Evolutionary conservation across 1,140 invertebrate genomes (phyloP), one percentile per base, ranked within the genome.

Genomic region (Saccostrea glomerata): DNA sequence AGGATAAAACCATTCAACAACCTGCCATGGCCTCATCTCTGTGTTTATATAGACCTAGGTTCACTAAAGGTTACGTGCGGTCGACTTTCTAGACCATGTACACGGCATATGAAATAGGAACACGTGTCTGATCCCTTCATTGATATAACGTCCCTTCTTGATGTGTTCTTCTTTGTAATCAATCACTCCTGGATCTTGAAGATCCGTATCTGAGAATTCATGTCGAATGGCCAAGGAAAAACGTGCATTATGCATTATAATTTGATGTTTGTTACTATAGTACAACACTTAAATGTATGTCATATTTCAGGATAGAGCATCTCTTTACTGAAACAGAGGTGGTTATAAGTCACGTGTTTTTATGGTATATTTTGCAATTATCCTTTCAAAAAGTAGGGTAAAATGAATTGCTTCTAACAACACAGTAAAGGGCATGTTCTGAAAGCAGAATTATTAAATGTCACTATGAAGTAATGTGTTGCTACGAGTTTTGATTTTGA

Each of bases 11-110:
- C 70, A 77, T 77, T 36, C 23, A 77, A 77, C 25, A 30, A 77
- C 70, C 70, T 77, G 15, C 11, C 25, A 77, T 77, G 70, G 70
- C 30, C 25, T 77, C 70, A 13, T 77, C 70, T 77, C 70, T 77
- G 20, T 25, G 23, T 73, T 30, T 36, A 36, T 77, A 30, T 30
- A 77, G 25, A 5, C 30, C 25, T 30, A 77, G 25, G 15, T 77
- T 25, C 15, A 77, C 25, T 25, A 77, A 77, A 17, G 30, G 58
- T 63, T 63, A 63, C n/a, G n/a, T n/a, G n/a, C 58, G 58, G 25
- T 30, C 70, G 70, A 77, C 25, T 15, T 23, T 36, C 23, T 25
- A 36, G 11, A 36, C 70, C 23, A 15, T 11, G 25, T 36, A 47
- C 47, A 7, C 5, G 47, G 47, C 47, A 30, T 77, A 36, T 36